Evolutionary conservation across 1,140 invertebrate genomes (phyloP), one percentile per base, ranked within the genome.

Genomic region (Mylabris phalerata): DNA sequence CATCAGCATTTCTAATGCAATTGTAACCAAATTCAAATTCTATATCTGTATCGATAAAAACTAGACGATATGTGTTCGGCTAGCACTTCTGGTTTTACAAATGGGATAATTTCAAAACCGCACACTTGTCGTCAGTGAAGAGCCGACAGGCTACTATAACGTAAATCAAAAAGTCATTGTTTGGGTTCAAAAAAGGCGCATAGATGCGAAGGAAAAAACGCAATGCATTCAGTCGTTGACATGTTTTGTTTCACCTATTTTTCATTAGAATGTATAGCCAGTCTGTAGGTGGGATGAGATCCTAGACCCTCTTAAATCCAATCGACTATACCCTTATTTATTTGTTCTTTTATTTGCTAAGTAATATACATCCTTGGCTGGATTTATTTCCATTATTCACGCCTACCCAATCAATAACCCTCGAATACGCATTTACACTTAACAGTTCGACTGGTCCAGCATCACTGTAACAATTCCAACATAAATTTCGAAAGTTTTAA

Each of bases 41-140:
- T 19, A 19, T 19, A 19, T 19, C 19, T 19, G 19, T 19, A 19
- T 19, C 19, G 19, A 19, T 19, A 19, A 19, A 19, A 19, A 19
- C 19, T 19, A 2, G 19, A 19, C 19, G 19, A 19, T 49, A 40
- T 57, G 46, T 57, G 46, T 57, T 57, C 55, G 38, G 38, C 48
- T 57, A 38, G 55, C 48, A 57, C 55, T 57, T 57, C 26, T 40
- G 48, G 55, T 49, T 57, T 48, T 57, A 57, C 55, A 57, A 57
- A 57, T 57, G 55, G 55, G 48, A 57, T 49, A 57, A 57, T 57
- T 57, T 57, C 48, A 49, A 48, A 57, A 57, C 48, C 32, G 55
- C 44, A 57, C 55, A 49, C 46, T 49, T 44, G 55, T 45, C 42
- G 38, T 42, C 32, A 5, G 7, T 32, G 32, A 32, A 32, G 32